Evolutionary conservation across 1,140 invertebrate genomes (phyloP).

Genomic region (Nephila pilipes): DNA sequence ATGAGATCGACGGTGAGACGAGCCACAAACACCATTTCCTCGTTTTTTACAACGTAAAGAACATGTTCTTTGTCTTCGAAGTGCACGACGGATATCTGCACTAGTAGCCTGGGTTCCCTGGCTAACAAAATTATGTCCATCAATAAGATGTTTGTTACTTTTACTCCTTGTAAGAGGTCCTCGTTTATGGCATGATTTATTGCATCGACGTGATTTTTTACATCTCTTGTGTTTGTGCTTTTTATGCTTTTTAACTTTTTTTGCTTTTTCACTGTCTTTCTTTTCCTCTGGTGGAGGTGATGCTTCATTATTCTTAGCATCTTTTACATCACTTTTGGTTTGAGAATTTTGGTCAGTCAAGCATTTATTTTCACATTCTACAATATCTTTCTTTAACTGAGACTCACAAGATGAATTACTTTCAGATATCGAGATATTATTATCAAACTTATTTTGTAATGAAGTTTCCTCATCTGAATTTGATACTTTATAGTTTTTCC

Average conservation of each 20-base stretch:
- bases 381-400: background rate
- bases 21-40: background rate
- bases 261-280: background rate
- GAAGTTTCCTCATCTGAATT: too few relatives aligned
- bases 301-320: background rate
- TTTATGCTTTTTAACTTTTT: background rate
- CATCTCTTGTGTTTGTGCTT: background rate
- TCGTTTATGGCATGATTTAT: background rate
- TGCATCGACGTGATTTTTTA: background rate
- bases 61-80: slow-evolving; percentile 19
- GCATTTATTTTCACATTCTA: background rate
- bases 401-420: background rate
- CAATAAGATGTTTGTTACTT: background rate
- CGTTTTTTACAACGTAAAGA: slow-evolving; percentile 1
- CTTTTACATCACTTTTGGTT: background rate
- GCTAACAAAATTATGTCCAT: slow-evolving; percentile 32
- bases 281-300: background rate
- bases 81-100: slow-evolving; percentile 56
- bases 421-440: background rate
- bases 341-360: background rate
- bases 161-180: background rate
- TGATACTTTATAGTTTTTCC: too few relatives aligned
- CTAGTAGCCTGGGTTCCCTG: slow-evolving; percentile 67
- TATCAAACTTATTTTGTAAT: background rate
- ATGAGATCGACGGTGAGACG: background rate